Evolutionary conservation across 2,888 invertebrate genomes (phyloP).

Genomic region (Drosophila lutescens): DNA sequence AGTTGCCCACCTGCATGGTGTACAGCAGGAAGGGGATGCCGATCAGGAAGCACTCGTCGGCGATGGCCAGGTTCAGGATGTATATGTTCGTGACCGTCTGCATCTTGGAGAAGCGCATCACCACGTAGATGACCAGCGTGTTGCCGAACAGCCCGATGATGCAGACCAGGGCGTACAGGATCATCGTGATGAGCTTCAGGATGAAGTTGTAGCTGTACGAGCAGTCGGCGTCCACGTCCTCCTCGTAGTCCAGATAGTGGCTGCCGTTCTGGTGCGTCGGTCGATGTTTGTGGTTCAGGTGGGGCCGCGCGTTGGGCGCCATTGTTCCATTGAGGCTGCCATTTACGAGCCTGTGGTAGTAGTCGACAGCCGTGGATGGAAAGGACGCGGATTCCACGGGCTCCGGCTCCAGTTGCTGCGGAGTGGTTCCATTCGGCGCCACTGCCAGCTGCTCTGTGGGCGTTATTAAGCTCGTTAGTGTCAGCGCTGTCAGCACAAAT

Average conservation of each 20-base stretch:
- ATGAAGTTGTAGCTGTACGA: slow-evolving; percentile 86
- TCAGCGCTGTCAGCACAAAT: slow-evolving; percentile 73
- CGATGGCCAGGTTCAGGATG: slow-evolving; percentile 96
- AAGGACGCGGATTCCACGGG: slow-evolving; percentile 4
- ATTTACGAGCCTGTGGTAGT: slow-evolving; percentile 65
- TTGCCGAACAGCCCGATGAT: slow-evolving; percentile 94
- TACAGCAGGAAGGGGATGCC: slow-evolving; percentile 95
- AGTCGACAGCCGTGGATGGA: neutral
- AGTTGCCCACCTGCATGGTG: slow-evolving; percentile 90
- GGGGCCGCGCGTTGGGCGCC: slow-evolving; percentile 16
- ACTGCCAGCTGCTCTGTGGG: slow-evolving; percentile 69
- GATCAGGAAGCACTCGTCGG: slow-evolving; percentile 95
- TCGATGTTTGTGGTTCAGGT: slow-evolving; percentile 9
- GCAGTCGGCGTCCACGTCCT: slow-evolving; percentile 77
- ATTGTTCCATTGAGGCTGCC: slow-evolving; percentile 62
- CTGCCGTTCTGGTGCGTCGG: slow-evolving; percentile 47
- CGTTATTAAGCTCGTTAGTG: slow-evolving; percentile 81
- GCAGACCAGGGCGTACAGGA: slow-evolving; percentile 93
- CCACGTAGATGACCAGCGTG: slow-evolving; percentile 95
- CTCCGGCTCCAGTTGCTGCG: slow-evolving; percentile 52
- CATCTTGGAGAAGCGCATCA: slow-evolving; percentile 96
- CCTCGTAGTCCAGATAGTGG: slow-evolving; percentile 34
- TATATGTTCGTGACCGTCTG: slow-evolving; percentile 98
- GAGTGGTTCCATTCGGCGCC: slow-evolving; percentile 41
- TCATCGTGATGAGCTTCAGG: slow-evolving; percentile 87